Conservation (phyloP, 2,113 vertebrate species). For the Toxostoma redivivum region DNA sequence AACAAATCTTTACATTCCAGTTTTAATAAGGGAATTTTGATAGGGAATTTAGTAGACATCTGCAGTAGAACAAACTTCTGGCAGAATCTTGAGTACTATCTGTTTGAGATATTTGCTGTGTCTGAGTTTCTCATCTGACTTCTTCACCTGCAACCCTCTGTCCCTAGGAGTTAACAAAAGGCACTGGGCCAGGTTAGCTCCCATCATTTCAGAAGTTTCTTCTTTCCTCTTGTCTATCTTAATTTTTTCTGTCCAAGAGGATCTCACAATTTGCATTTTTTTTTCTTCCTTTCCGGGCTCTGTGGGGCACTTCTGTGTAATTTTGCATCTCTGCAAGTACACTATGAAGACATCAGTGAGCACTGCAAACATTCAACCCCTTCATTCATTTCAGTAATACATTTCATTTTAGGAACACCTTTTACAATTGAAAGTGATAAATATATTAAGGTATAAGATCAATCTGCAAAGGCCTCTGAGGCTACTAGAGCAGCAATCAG, state of each 20-base stretch:
- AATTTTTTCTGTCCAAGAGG: background rate
- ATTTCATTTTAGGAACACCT: background rate
- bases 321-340: background rate
- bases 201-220: background rate
- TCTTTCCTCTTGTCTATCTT: background rate
- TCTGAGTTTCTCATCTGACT: background rate
- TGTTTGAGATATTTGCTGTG: background rate
- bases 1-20: background rate
- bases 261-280: background rate
- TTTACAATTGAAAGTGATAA: background rate
- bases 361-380: background rate
- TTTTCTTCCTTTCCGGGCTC: background rate
- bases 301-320: background rate
- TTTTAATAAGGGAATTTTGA: background rate
- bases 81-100: background rate
- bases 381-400: background rate
- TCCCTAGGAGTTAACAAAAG: background rate
- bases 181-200: background rate
- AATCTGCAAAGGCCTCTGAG: background rate
- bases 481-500: rapidly evolving
- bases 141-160: background rate
- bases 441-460: background rate
- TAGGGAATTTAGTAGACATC: background rate
- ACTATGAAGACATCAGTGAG: background rate
- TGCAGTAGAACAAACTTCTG: background rate